Conservation (phyloP, 64 coral and sea anemone genomes). For the Porites lutea region DNA sequence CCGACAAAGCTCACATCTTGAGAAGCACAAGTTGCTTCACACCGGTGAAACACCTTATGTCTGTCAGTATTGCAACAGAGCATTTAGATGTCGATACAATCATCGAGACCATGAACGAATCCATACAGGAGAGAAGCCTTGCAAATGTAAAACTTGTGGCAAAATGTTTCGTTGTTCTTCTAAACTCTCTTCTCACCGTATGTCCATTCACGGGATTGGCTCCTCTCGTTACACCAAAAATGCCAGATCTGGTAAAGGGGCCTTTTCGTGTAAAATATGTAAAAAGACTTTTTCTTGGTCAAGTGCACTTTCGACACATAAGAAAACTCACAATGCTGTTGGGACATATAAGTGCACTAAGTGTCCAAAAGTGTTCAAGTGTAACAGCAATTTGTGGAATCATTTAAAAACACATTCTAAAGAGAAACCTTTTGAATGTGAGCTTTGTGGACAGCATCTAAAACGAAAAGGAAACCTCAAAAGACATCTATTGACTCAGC, state of each 20-base stretch:
- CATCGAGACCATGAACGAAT: conserved; percentile 25
- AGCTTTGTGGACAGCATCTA: conserved; percentile 28
- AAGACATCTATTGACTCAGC: conserved; percentile 26
- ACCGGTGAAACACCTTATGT: conserved; percentile 54
- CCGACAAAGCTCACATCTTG: conserved; percentile 28
- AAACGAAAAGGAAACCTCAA: conserved; percentile 30
- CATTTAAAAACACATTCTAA: conserved; percentile 14
- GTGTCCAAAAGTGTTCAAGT: conserved; percentile 26
- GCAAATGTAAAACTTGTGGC: conserved; percentile 7
- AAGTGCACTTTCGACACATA: conserved; percentile 20
- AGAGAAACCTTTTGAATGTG: conserved; percentile 35
- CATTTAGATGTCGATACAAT: background rate
- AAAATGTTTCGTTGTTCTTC: background rate
- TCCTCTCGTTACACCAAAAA: background rate
- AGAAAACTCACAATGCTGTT: conserved; percentile 8
- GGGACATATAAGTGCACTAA: conserved; percentile 2
- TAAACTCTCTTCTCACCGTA: background rate
- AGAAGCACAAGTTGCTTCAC: conserved; percentile 61
- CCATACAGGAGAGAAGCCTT: conserved; percentile 48
- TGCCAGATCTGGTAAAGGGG: background rate
- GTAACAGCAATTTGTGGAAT: conserved; percentile 18
- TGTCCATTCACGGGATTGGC: background rate
- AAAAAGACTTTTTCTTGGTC: conserved; percentile 25
- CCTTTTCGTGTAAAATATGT: conserved; percentile 17
- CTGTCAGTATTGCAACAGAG: conserved; percentile 41